Conservation (phyloP, 30 jellyfish, hydroid and myxozoan species). For the Rhopilema esculentum region DNA sequence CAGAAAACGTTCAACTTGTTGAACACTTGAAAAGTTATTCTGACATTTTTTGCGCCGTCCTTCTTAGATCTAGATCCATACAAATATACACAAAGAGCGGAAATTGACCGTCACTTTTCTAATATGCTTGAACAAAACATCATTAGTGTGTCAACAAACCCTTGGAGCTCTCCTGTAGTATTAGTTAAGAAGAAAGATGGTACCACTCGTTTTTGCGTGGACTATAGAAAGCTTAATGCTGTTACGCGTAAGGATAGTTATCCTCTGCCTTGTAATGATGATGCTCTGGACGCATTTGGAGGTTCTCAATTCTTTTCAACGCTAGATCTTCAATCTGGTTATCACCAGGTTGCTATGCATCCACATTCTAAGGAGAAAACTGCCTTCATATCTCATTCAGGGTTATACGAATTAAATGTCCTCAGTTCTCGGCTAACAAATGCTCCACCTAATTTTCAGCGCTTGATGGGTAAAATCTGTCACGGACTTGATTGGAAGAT, state of each 20-base stretch:
- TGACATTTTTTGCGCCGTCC: too few species aligned
- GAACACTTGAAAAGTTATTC: neutral
- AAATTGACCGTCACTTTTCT: slow-evolving; percentile 3
- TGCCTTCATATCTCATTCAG: slow-evolving; percentile 56
- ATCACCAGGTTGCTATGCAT: too few species aligned
- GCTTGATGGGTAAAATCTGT: slow-evolving; percentile 45
- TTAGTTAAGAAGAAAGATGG: slow-evolving; percentile 62
- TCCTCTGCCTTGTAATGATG: slow-evolving; percentile 40
- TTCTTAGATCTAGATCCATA: too few species aligned
- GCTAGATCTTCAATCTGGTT: slow-evolving; percentile 50
- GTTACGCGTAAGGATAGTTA: slow-evolving; percentile 54
- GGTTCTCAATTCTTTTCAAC: slow-evolving; percentile 39
- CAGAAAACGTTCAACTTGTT: slow-evolving; percentile 2
- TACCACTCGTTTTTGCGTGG: slow-evolving; percentile 45
- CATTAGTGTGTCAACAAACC: slow-evolving; percentile 27
- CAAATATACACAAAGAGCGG: slow-evolving; percentile 14
- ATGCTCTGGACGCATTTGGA: slow-evolving; percentile 27
- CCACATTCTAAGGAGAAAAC: too few species aligned
- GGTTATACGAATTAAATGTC: too few species aligned
- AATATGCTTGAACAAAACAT: slow-evolving; percentile 42
- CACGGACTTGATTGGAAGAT: slow-evolving; percentile 56
- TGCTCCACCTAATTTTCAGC: too few species aligned
- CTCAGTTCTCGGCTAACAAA: slow-evolving; percentile 49
- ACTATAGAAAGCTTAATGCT: slow-evolving; percentile 34
- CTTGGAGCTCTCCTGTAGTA: slow-evolving; percentile 67